Base-by-base conservation (phyloP, 1,140 invertebrate genomes). In the Drosophila serrata region DNA sequence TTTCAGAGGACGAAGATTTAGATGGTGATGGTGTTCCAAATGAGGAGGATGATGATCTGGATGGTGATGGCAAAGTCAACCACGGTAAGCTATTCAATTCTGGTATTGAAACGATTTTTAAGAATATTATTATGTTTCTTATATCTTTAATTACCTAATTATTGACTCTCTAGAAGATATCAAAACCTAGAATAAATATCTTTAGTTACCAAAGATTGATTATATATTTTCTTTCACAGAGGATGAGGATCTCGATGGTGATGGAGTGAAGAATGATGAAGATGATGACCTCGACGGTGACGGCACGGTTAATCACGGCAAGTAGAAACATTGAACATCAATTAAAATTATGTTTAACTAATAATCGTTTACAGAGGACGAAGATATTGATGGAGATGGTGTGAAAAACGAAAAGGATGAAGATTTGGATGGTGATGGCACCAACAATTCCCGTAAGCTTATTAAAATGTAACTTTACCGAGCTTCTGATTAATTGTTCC, bases 401-500 rank as follows among this genome's bases (percentile, higher is more conserved):
- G 77, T 90, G 17, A 79, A 84, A 5, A 92, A 93, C 68, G 91
- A 81, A 48, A 85, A 92, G 75, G 92, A 93, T 60, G 87, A 82
- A 60, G 91, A 93, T 31, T 64, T 92, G 55, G 91, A 91, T 62
- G 87, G 85, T 11, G 82, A 91, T 65, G 81, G 81, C 53, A 81
- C 81, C 55, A 76, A 57, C 4, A 91, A 86, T 57, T 82, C 79
- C 17, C 74, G 85, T 88, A 39, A 17, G 69, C 45, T n/a, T 29
- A 24, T 37, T 7, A n/a, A 55, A 42, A 51, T 72, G 17, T 0
- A 1, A 35, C 3, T 39, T 4, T 7, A 7, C 19, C 6, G 6
- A 11, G 8, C 6, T 35, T 15, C 8, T 35, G 0, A 0, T 13
- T 33, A 27, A 27, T 6, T 48, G 0, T 29, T 27, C 0, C 8